These are phyloP conservation scores for Andricus quercusramuli DNA, from an alignment of 2,888 invertebrate genomes.

Conservation along the genomic window DNA sequence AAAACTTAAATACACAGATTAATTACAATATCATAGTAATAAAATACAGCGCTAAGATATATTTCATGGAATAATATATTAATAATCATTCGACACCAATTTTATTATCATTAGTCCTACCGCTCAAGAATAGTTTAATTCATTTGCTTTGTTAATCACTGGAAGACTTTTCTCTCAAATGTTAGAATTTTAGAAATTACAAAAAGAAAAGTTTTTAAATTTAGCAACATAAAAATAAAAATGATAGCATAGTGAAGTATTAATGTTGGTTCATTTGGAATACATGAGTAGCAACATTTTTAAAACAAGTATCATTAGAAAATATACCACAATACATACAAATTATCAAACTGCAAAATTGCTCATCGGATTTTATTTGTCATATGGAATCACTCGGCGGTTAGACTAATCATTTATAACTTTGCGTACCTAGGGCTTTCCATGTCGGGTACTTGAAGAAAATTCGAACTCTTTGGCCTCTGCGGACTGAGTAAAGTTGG, in stretches of 20 bases:
- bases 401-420: conserved; percentile 23
- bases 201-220: neutral
- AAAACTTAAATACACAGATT: conserved; percentile 52
- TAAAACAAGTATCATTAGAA: too few species aligned
- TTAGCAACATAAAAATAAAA: too few species aligned
- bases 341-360: too few species aligned
- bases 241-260: too few species aligned
- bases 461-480: conserved; percentile 93
- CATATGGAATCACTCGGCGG: conserved; percentile 12
- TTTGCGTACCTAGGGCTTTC: conserved; percentile 85
- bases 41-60: conserved; percentile 45
- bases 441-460: conserved; percentile 94
- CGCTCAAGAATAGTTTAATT: conserved; percentile 44
- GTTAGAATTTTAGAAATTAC: neutral
- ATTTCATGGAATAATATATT: conserved; percentile 53
- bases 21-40: conserved; percentile 43
- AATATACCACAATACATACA: too few species aligned
- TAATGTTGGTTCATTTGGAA: too few species aligned
- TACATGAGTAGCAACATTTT: neutral
- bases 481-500: conserved; percentile 93
- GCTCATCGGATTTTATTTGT: neutral
- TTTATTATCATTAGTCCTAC: conserved; percentile 60
- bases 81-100: conserved; percentile 64
- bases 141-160: neutral
- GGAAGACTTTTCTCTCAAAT: neutral